A percentile compares a stretch with the other conserved stretches of the same genome.
Conservation (phyloP, 1,140 invertebrate genomes). For the Aphidius gifuensis region DNA sequence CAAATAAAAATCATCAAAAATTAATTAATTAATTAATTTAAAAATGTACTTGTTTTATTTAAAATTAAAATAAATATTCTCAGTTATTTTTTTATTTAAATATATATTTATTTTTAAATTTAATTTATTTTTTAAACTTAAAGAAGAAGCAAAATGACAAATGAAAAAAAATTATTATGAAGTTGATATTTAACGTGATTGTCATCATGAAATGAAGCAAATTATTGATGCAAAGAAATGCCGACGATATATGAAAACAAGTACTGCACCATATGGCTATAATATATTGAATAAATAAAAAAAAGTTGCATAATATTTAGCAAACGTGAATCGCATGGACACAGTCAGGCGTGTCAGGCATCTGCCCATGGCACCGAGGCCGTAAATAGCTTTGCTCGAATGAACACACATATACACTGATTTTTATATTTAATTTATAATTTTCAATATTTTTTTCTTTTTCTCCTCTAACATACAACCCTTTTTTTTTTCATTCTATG, state of each 20-base stretch:
- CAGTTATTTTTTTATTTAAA: too few species aligned
- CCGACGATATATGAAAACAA: slow-evolving; percentile 22
- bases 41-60: too few species aligned
- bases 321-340: slow-evolving; percentile 11
- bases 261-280: slow-evolving; percentile 12
- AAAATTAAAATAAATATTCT: too few species aligned
- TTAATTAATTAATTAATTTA: too few species aligned
- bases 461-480: too few species aligned
- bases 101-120: too few species aligned
- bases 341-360: slow-evolving; percentile 43
- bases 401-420: not conserved
- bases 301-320: slow-evolving; percentile 43
- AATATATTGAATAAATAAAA: not conserved
- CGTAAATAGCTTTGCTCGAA: slow-evolving; percentile 13
- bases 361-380: slow-evolving; percentile 35
- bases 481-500: too few species aligned
- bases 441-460: not conserved
- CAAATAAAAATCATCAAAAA: too few species aligned
- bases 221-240: slow-evolving; percentile 13
- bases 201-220: slow-evolving; percentile 9
- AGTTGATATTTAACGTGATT: not conserved
- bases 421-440: not conserved
- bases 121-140: too few species aligned
- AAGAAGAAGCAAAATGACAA: too few species aligned
- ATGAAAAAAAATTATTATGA: too few species aligned